phyloP scores from a whole-genome alignment of 2,888 invertebrate genomes.

The Yponomeuta cagnagella region DNA sequence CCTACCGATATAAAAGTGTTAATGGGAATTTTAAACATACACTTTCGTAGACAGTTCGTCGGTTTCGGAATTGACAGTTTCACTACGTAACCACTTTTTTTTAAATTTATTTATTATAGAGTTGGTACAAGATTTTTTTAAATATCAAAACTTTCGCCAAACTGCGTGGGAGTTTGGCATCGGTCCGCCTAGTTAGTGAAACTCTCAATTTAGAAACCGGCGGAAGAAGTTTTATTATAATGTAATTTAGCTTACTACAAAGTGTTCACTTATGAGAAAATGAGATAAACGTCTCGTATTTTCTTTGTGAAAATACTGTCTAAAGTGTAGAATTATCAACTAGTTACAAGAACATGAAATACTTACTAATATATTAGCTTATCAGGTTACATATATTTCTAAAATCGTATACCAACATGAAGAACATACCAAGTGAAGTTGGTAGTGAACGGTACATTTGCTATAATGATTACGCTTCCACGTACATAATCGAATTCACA shows the following conservation, averaged over 20 bases:
- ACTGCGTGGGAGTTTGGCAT: too few relatives aligned
- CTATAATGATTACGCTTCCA: neutral
- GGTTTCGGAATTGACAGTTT: too few relatives aligned
- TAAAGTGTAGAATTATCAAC: too few relatives aligned
- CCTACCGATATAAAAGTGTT: neutral
- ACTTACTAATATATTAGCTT: neutral
- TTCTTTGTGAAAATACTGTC: neutral
- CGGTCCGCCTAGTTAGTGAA: too few relatives aligned
- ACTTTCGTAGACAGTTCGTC: too few relatives aligned
- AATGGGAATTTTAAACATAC: neutral
- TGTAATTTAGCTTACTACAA: neutral
- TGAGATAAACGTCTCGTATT: neutral
- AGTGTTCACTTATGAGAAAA: neutral
- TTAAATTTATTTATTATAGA: too few relatives aligned
- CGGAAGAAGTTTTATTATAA: too few relatives aligned
- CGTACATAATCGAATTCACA: neutral
- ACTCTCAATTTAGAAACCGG: too few relatives aligned
- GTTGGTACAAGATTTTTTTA: too few relatives aligned
- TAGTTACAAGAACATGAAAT: neutral
- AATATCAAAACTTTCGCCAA: too few relatives aligned
- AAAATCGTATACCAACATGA: constrained; percentile 10
- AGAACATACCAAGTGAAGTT: neutral
- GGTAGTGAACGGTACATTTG: neutral
- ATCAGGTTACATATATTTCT: constrained; percentile 1
- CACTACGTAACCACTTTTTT: too few relatives aligned